These are phyloP conservation scores for Melanotaenia boesemani DNA, from an alignment of 2,797 vertebrate genomes.

Conservation along the genomic window DNA sequence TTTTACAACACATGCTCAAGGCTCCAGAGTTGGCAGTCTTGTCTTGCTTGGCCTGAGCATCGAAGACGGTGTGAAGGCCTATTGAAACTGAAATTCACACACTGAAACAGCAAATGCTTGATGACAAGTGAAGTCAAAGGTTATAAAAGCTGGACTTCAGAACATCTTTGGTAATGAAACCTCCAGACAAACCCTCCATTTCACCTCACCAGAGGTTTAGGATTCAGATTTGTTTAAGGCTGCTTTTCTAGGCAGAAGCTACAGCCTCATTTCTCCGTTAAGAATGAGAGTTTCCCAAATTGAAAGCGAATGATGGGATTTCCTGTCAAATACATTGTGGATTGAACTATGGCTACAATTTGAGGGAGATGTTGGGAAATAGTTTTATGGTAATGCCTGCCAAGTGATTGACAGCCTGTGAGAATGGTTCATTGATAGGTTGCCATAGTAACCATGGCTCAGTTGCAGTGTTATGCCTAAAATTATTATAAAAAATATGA, in stretches of 20 bases:
- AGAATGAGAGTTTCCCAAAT: constrained; percentile 22
- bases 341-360: constrained; percentile 15
- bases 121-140: constrained; percentile 42
- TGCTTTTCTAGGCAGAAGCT: constrained; percentile 5
- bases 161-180: constrained; percentile 59
- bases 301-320: constrained; percentile 10
- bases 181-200: constrained; percentile 44
- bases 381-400: constrained; percentile 33
- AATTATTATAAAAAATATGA: constrained; percentile 53
- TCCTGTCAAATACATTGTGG: constrained; percentile 13
- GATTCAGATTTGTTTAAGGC: constrained; percentile 2
- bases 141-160: constrained; percentile 44
- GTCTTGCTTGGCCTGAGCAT: no score
- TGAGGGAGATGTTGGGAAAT: constrained; percentile 21
- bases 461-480: constrained; percentile 37
- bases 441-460: constrained; percentile 55
- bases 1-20: no score
- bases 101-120: constrained; percentile 23
- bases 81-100: no score
- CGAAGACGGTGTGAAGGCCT: no score
- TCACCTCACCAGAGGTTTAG: constrained; percentile 40
- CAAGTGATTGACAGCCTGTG: constrained; percentile 56
- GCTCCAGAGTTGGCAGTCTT: no score
- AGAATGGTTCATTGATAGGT: constrained; percentile 48
- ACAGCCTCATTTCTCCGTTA: not conserved